A percentile compares a stretch with the other conserved stretches of the same genome.
These are phyloP conservation scores for Proteles cristata DNA, from an alignment of 2,113 vertebrate species.

Conservation along the genomic window DNA sequence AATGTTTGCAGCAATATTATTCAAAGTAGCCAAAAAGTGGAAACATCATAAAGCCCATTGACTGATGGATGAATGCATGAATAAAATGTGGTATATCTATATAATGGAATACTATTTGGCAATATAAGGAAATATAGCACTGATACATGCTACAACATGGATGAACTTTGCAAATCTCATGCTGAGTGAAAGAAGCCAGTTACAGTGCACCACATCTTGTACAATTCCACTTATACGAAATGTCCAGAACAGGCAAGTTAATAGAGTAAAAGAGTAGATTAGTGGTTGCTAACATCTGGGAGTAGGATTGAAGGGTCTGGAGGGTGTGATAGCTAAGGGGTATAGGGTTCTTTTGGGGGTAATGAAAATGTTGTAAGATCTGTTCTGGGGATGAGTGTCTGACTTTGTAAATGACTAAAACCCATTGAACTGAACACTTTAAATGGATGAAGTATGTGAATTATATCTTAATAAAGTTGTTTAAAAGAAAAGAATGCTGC, in stretches of 20 bases:
- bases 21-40: background rate
- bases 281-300: background rate
- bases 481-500: slow-evolving; percentile 55
- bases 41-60: background rate
- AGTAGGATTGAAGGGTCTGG: too few species aligned
- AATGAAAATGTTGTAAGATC: background rate
- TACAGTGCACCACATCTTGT: background rate
- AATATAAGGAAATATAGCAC: background rate
- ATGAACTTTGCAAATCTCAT: background rate
- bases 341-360: background rate
- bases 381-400: background rate
- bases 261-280: background rate
- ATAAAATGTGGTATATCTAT: background rate
- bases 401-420: background rate
- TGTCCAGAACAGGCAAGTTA: background rate
- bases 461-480: slow-evolving; percentile 43
- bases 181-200: background rate
- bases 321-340: background rate
- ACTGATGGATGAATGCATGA: background rate
- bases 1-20: background rate
- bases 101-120: background rate
- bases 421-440: background rate
- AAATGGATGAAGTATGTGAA: slow-evolving; percentile 18
- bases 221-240: background rate
- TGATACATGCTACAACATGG: background rate